A percentile compares a stretch with the other conserved stretches of the same genome.
These are phyloP conservation scores for Vespertilio murinus DNA, from an alignment of 2,797 vertebrate species.

Conservation along the genomic window DNA sequence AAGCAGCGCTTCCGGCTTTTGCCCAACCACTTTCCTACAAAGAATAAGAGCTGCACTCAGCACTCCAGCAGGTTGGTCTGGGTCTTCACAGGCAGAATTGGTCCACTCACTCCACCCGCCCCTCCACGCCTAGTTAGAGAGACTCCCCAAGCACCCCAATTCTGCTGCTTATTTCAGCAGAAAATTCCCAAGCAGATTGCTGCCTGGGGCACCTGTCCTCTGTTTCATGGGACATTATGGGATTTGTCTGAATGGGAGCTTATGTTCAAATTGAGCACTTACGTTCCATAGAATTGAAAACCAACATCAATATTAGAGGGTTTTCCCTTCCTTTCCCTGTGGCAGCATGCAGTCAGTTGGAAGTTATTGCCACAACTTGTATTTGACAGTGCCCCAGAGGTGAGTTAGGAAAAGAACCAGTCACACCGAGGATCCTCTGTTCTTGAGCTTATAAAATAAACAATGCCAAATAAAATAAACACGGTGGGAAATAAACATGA, in stretches of 20 bases:
- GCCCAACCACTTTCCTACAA: background rate
- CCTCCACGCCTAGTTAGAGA: background rate
- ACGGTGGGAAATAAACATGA: background rate
- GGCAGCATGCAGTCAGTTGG: background rate
- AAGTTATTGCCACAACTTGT: background rate
- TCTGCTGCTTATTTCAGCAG: background rate
- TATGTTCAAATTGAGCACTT: background rate
- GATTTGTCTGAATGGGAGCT: background rate
- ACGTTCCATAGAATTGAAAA: background rate
- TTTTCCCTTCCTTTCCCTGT: background rate
- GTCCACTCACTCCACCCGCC: too few relatives aligned
- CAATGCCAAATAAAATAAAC: background rate
- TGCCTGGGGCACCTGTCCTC: background rate
- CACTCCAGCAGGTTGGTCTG: background rate
- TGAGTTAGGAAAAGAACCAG: background rate
- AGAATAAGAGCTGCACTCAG: background rate
- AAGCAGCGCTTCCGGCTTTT: background rate
- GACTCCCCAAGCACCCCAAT: background rate
- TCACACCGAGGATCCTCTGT: background rate
- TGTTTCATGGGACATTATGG: background rate
- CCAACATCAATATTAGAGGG: background rate
- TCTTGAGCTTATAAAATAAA: background rate
- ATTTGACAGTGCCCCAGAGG: background rate
- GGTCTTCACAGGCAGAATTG: background rate
- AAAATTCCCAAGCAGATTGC: background rate